These are phyloP conservation scores for Lapara coniferarum DNA, from an alignment of 2,888 invertebrate genomes.

Conservation along the genomic window DNA sequence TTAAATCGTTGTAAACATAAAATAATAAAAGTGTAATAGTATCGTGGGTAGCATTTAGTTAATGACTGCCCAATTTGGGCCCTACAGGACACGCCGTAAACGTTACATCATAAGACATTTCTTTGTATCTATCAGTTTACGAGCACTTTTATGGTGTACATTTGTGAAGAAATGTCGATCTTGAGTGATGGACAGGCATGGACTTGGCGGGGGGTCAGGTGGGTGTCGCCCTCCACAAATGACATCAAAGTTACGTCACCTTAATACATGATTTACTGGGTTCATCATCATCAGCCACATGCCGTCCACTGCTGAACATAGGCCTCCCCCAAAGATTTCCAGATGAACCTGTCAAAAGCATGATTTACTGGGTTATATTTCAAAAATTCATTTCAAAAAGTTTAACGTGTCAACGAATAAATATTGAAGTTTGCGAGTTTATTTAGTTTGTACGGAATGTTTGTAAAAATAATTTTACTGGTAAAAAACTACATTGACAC, in stretches of 20 bases:
- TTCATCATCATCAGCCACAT: no score
- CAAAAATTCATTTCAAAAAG: no score
- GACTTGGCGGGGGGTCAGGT: constrained; percentile 17
- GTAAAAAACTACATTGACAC: no score
- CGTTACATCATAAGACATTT: constrained; percentile 32
- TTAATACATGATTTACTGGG: neutral
- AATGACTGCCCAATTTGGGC: constrained; percentile 15
- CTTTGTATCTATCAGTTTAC: constrained; percentile 35
- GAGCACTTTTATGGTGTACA: constrained; percentile 35
- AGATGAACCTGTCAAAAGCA: no score
- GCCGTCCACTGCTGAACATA: no score
- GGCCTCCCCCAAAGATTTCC: no score
- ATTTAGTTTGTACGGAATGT: no score
- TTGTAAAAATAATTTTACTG: no score
- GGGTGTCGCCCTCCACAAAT: neutral
- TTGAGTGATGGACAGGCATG: constrained; percentile 21
- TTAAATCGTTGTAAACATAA: neutral
- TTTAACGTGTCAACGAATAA: no score
- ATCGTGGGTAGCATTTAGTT: constrained; percentile 18
- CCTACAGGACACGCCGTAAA: constrained; percentile 17
- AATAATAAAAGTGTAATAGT: neutral
- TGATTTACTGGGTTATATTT: neutral
- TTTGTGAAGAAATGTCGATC: constrained; percentile 26
- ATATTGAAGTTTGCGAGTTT: no score
- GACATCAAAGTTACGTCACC: neutral